phyloP scores from a whole-genome alignment of 2,888 invertebrate genomes.

The Calliopum simillimum region DNA sequence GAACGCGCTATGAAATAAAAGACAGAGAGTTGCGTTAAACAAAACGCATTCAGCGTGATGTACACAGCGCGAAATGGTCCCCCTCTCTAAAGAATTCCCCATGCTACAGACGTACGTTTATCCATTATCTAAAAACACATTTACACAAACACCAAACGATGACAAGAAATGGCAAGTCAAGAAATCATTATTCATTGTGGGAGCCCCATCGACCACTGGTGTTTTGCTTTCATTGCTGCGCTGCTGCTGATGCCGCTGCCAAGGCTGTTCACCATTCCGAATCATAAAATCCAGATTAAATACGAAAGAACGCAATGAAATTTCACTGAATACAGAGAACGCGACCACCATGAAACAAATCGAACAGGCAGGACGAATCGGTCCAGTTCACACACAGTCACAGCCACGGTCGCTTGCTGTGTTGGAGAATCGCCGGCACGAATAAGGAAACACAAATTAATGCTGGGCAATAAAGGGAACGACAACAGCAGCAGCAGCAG shows the following conservation, averaged over 20 bases:
- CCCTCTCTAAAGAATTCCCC: too few species aligned
- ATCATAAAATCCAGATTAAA: conserved; percentile 33
- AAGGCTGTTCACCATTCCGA: conserved; percentile 5
- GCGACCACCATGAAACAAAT: too few species aligned
- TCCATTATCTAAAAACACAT: conserved; percentile 27
- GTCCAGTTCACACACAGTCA: not conserved
- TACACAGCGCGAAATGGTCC: too few species aligned
- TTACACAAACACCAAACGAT: conserved; percentile 21
- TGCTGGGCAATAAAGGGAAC: conserved; percentile 23
- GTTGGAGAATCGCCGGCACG: not conserved
- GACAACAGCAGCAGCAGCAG: not conserved
- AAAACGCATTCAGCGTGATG: too few species aligned
- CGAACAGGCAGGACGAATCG: too few species aligned
- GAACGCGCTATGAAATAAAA: too few species aligned
- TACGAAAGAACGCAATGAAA: conserved; percentile 24
- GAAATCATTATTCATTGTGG: conserved; percentile 27
- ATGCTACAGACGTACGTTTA: not conserved
- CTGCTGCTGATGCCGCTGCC: not conserved
- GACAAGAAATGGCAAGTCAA: conserved; percentile 21
- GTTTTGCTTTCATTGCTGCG: not conserved
- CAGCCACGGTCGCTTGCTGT: not conserved
- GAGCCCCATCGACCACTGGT: not conserved
- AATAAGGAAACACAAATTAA: conserved; percentile 25
- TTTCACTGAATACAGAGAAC: conserved; percentile 3
- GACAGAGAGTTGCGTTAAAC: too few species aligned